A percentile compares a stretch with the other conserved stretches of the same genome.
These are phyloP conservation scores for Heliconius charithonia DNA, from an alignment of 2,888 invertebrate species.

Conservation along the genomic window DNA sequence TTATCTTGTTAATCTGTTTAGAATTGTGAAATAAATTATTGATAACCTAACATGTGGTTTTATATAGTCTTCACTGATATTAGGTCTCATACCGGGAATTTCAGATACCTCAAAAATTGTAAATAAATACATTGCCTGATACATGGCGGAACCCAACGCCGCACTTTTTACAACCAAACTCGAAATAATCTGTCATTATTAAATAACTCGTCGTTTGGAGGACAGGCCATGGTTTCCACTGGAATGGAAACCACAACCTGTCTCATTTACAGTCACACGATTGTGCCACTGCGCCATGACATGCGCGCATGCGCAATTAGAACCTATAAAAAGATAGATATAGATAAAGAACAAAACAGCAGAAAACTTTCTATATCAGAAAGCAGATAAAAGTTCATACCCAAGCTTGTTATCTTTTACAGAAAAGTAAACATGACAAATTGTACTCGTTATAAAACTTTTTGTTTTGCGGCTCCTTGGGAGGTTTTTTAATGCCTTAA, in stretches of 20 bases:
- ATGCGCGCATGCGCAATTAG: too few relatives aligned
- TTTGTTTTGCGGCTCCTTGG: slow-evolving; percentile 40
- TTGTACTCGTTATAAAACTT: slow-evolving; percentile 52
- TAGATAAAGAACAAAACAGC: slow-evolving; percentile 3
- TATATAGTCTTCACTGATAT: neutral
- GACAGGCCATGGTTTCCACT: too few relatives aligned
- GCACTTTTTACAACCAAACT: too few relatives aligned
- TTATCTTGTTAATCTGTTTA: slow-evolving; percentile 68
- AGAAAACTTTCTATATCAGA: slow-evolving; percentile 36
- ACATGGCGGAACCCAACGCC: too few relatives aligned
- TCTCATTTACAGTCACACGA: too few relatives aligned
- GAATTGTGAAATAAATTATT: slow-evolving; percentile 65
- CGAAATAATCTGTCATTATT: too few relatives aligned
- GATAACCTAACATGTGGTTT: neutral
- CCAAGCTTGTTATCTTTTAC: slow-evolving; percentile 50
- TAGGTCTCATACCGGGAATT: neutral
- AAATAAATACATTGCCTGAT: too few relatives aligned
- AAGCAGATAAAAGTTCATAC: slow-evolving; percentile 37
- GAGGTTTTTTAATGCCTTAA: slow-evolving; percentile 36
- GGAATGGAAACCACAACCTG: too few relatives aligned
- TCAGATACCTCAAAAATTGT: neutral
- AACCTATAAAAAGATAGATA: neutral
- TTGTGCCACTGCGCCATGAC: too few relatives aligned
- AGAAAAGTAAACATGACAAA: slow-evolving; percentile 54
- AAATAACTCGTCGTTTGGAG: too few relatives aligned